Evolutionary conservation across 2,113 vertebrate species (phyloP), one percentile per base, ranked within the genome.

Genomic region (Poeciliopsis turrubarensis): DNA sequence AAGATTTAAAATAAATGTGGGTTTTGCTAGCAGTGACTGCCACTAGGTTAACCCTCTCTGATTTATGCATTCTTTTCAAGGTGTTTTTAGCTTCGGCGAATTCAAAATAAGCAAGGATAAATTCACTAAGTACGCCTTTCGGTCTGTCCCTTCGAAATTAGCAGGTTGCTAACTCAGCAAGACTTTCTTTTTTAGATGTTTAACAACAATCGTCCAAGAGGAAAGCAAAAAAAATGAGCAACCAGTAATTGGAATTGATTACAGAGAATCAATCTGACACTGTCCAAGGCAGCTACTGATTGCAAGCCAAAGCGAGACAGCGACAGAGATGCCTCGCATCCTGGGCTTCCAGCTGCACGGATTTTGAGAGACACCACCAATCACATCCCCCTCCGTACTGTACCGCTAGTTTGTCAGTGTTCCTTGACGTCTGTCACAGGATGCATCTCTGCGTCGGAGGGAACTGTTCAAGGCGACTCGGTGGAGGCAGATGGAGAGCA

Each of bases 1-100:
- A 65, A 60, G 70, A 62, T 37, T 54, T 70, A 3, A 73, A 74
- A 77, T 71, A 3, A 81, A 27, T 1, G 6, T 32, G 65, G 25
- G 22, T 17, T 9, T 39, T n/a, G 34, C n/a, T 41, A 15, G 13
- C 27, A 19, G 29, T 27, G 15, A 60, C 44, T 63, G 15, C 4
- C 11, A 12, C 15, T 39, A 19, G 60, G 63, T 19, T 25, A 27
- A 60, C 31, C 30, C 3, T 32, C 3, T 2, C 5, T 29, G 30
- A 17, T 81, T 31, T 22, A 25, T 26, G n/a, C 47, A 19, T 57
- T n/a, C n/a, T 34, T 26, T 63, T 37, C 63, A 39, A 37, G 26
- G 32, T 65, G 37, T 31, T 51, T 66, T 13, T 39, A 31, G 65
- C 60, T 64, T 26, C 41, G 14, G 64, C 30, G 32, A 26, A 62